Evolutionary conservation across 2,113 vertebrate genomes (phyloP).

Genomic region (Raja brachyura): DNA sequence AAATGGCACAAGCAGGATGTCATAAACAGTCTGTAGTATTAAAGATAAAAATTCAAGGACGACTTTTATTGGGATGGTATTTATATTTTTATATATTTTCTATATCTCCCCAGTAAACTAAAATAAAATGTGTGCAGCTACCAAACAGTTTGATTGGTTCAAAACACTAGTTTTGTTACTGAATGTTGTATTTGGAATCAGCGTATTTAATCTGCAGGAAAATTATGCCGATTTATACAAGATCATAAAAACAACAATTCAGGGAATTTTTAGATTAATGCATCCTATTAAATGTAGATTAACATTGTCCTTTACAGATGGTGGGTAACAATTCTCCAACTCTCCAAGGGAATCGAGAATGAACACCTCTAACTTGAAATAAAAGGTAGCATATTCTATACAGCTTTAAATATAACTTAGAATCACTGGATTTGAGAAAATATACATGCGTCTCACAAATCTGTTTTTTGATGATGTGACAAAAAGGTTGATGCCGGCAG

Average conservation of each 20-base stretch:
- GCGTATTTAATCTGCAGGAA: neutral
- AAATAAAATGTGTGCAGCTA: neutral
- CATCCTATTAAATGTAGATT: neutral
- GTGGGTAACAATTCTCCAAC: neutral
- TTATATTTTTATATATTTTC: neutral
- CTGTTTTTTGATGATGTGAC: too few relatives aligned
- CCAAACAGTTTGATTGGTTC: neutral
- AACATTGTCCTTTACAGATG: neutral
- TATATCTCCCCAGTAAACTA: neutral
- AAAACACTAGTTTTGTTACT: neutral
- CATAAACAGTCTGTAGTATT: neutral
- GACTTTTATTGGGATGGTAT: neutral
- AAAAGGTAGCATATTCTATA: too few relatives aligned
- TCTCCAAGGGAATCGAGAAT: neutral
- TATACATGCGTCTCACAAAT: too few relatives aligned
- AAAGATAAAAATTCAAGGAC: neutral
- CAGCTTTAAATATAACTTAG: too few relatives aligned
- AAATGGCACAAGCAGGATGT: neutral
- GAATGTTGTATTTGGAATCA: neutral
- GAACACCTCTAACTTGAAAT: neutral
- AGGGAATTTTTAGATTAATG: neutral
- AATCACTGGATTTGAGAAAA: too few relatives aligned
- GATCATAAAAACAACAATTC: neutral
- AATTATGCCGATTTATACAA: neutral
- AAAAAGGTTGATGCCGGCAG: too few relatives aligned